Percentiles rank a stretch among this genome's conserved stretches.
Evolutionary conservation across 1,140 invertebrate genomes (phyloP).

Genomic region (Camponotus pennsylvanicus): DNA sequence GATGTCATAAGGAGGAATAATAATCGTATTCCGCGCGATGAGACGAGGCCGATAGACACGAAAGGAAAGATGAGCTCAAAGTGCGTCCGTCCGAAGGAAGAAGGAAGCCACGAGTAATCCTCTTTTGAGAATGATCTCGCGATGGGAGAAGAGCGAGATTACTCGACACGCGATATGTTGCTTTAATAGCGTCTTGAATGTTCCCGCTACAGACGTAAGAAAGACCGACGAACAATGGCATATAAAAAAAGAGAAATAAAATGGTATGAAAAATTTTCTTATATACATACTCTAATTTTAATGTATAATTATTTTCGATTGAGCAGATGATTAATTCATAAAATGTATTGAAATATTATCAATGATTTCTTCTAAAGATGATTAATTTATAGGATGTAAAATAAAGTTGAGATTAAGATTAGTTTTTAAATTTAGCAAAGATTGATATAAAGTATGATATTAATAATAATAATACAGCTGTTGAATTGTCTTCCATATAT

Average conservation of each 20-base stretch:
- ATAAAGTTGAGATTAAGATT: not conserved
- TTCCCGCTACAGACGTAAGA: slow-evolving; percentile 16
- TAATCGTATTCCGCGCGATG: slow-evolving; percentile 70
- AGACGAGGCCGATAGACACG: slow-evolving; percentile 63
- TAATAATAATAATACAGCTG: not conserved
- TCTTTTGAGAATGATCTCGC: slow-evolving; percentile 34
- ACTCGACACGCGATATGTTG: slow-evolving; percentile 37
- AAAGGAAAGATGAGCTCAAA: slow-evolving; percentile 48
- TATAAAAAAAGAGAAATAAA: not conserved
- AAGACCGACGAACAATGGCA: not conserved
- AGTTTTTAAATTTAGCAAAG: not conserved
- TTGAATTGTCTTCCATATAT: not conserved
- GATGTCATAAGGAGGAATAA: slow-evolving; percentile 51
- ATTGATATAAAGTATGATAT: not conserved
- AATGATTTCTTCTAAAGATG: not conserved
- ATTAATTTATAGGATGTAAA: not conserved
- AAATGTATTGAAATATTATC: no score
- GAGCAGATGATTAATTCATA: not conserved
- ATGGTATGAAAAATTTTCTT: not conserved
- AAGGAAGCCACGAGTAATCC: slow-evolving; percentile 39
- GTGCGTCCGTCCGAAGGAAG: slow-evolving; percentile 18
- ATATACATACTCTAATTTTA: not conserved
- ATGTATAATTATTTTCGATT: not conserved
- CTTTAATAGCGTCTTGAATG: slow-evolving; percentile 23
- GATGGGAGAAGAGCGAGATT: slow-evolving; percentile 49